Evolutionary conservation across 2,888 invertebrate genomes (phyloP).

Genomic region (Clistopyga incitator): DNA sequence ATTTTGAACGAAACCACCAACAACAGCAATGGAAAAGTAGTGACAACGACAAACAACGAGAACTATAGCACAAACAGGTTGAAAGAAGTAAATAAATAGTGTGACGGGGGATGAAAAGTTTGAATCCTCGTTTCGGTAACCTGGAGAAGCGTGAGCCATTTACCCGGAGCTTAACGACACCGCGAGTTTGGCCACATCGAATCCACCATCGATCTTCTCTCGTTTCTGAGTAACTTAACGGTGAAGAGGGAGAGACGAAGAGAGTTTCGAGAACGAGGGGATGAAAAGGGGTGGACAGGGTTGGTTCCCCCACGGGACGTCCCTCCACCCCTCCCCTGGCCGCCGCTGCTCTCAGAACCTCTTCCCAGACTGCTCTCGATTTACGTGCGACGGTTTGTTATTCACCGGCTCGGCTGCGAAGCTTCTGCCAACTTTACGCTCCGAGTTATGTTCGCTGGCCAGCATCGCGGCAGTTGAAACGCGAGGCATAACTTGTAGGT

Average conservation of each 20-base stretch:
- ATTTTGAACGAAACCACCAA: not conserved
- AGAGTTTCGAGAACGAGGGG: not conserved
- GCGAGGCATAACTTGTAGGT: conserved; percentile 32
- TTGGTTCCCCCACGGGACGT: not conserved
- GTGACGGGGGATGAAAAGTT: not conserved
- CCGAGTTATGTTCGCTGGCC: conserved; percentile 73
- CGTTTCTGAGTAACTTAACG: not conserved
- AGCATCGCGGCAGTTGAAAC: conserved; percentile 22
- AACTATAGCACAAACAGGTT: not conserved
- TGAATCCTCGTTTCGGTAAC: conserved; percentile 8
- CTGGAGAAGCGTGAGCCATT: conserved; percentile 13
- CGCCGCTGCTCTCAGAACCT: not conserved
- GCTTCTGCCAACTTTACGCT: conserved; percentile 74
- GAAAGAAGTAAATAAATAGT: not conserved
- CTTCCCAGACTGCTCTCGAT: conserved; percentile 12
- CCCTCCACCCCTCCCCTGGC: not conserved
- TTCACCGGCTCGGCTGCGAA: conserved; percentile 38
- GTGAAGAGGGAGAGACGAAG: not conserved
- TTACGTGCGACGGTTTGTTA: conserved; percentile 51
- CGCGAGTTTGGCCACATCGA: conserved; percentile 29
- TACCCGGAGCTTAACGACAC: conserved; percentile 31
- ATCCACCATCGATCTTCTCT: conserved; percentile 22
- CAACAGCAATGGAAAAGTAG: not conserved
- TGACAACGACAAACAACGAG: not conserved
- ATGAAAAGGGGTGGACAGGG: conserved; percentile 3